Base-by-base conservation (phyloP, 2,888 invertebrate genomes). In the Epirrhoe alternata region DNA sequence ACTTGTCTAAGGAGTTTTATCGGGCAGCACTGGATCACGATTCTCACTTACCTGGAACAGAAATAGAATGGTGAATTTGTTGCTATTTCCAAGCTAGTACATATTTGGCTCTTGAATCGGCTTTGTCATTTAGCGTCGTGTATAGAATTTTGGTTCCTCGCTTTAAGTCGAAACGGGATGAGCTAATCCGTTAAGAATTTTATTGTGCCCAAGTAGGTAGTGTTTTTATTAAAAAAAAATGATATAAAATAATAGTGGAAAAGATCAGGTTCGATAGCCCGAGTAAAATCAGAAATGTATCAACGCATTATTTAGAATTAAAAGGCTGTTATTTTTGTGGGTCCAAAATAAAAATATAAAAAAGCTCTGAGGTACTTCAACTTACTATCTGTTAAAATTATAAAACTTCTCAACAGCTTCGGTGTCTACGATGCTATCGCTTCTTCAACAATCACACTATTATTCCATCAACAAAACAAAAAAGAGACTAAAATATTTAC, bases 401-500 rank as follows among this genome's bases (percentile, higher is more conserved):
- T 49, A 12, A 50, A 58, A 61, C 51, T 54, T 1, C 49, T 64
- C 61, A 58, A 58, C 61, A 57, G 17, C 65, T 70, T 54, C 58
- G 49, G 55, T 64, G 31, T 62, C 56, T 55, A 49, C 66, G 69
- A 66, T 67, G 66, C 64, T 71, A 74, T 71, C 69, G 66, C 69
- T 61, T 68, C 64, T 73, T 74, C 75, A 74, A 77, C 73, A 73
- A 73, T 74, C 73, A 67, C 76, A 77, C 73, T 73, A 74, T 79
- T 78, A 79, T 73, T 65, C 71, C 74, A 73, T 70, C 66, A 67
- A 76, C 67, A 77, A 72, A 75, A 79, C 77, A 81, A 83, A 84
- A 86, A 85, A 75, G 82, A 82, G 83, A 86, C 79, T 77, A 86
- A 89, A 89, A 90, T 88, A 89, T 89, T 91, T 88, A 89, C 86